Conservation (phyloP, 2,888 invertebrate species). For the Diarsia brunnea region DNA sequence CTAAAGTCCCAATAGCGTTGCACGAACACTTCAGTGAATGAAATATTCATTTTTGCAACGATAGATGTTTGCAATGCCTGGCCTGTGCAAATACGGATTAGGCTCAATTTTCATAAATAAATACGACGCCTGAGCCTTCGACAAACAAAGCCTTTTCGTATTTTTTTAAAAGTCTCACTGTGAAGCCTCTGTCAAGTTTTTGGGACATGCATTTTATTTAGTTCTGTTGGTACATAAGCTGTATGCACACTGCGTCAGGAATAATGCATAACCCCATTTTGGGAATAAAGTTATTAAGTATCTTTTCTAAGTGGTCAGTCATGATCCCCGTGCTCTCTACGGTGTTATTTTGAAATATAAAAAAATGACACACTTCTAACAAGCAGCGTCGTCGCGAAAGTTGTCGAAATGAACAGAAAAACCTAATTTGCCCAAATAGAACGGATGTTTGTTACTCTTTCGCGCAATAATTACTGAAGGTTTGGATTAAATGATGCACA, state of each 20-base stretch:
- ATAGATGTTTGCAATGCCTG: slow-evolving; percentile 71
- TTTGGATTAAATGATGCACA: too few species aligned
- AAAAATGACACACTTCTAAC: too few species aligned
- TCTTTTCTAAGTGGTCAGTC: not conserved
- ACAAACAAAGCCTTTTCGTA: slow-evolving; percentile 64
- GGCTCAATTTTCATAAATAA: slow-evolving; percentile 84
- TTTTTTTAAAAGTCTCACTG: slow-evolving; percentile 56
- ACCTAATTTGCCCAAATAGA: too few species aligned
- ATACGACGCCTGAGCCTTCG: slow-evolving; percentile 71
- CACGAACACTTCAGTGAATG: slow-evolving; percentile 49
- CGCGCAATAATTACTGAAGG: too few species aligned
- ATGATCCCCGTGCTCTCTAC: too few species aligned
- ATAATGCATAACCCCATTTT: not conserved
- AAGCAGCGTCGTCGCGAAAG: too few species aligned
- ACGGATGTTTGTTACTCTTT: too few species aligned
- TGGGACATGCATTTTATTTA: not conserved
- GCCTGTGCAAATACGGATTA: slow-evolving; percentile 83
- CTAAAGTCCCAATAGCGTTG: slow-evolving; percentile 34
- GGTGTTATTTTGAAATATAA: too few species aligned
- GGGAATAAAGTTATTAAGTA: not conserved
- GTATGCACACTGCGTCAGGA: not conserved
- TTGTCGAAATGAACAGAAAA: too few species aligned
- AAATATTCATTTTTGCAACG: slow-evolving; percentile 76
- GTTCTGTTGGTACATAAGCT: not conserved
- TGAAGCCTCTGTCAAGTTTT: slow-evolving; percentile 15